phyloP scores from a whole-genome alignment of 2,888 invertebrate species.

The Heteropelma amictum region DNA sequence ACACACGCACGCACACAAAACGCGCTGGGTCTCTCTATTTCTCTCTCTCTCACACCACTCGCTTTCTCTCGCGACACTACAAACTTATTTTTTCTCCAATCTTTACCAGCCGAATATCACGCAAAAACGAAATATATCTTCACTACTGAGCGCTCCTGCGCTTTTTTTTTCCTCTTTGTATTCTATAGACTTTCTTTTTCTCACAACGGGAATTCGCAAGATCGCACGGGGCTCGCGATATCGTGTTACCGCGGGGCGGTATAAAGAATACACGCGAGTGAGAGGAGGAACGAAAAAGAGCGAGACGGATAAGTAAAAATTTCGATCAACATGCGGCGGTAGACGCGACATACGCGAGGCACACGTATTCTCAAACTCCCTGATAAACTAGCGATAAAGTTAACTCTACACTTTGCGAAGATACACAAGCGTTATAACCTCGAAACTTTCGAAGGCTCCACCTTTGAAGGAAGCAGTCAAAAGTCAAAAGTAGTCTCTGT shows the following conservation, averaged over 20 bases:
- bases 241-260: too few species aligned
- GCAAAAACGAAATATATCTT: too few species aligned
- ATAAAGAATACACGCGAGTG: too few species aligned
- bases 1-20: slow-evolving; percentile 18
- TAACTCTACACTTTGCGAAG: slow-evolving; percentile 21
- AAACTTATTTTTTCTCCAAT: neutral
- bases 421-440: slow-evolving; percentile 65
- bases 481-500: slow-evolving; percentile 12
- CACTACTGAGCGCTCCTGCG: too few species aligned
- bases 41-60: slow-evolving; percentile 9
- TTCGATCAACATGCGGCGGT: neutral
- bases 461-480: too few species aligned
- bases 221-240: too few species aligned
- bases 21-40: neutral
- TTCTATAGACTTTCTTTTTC: too few species aligned
- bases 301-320: too few species aligned
- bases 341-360: neutral
- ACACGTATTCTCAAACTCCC: neutral
- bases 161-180: too few species aligned
- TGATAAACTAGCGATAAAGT: neutral
- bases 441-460: slow-evolving; percentile 65
- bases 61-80: slow-evolving; percentile 32
- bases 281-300: too few species aligned
- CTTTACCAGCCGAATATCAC: too few species aligned
- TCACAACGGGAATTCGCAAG: too few species aligned